These are phyloP conservation scores for Catocala fraxini DNA, from an alignment of 2,888 invertebrate genomes.

Conservation along the genomic window DNA sequence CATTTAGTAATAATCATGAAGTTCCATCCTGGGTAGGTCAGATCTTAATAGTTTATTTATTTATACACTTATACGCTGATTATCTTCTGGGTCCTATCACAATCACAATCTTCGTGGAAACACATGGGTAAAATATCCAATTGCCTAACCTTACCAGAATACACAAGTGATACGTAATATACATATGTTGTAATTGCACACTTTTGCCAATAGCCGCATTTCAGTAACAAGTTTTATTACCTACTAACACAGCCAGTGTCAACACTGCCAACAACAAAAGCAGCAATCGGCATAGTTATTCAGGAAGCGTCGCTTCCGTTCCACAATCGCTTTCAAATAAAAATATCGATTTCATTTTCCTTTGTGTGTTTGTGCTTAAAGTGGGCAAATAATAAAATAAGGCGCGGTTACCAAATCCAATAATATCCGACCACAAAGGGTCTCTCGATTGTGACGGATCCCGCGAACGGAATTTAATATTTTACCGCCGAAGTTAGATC, in stretches of 20 bases:
- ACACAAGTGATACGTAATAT: too few relatives aligned
- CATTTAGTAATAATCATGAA: too few relatives aligned
- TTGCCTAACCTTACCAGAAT: too few relatives aligned
- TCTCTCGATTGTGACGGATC: conserved; percentile 62
- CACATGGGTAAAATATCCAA: too few relatives aligned
- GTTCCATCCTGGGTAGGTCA: too few relatives aligned
- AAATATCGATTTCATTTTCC: conserved; percentile 68
- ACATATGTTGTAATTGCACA: too few relatives aligned
- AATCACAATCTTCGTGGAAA: too few relatives aligned
- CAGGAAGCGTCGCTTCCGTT: conserved; percentile 49
- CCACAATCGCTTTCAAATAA: conserved; percentile 56
- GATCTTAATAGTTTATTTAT: too few relatives aligned
- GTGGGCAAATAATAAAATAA: conserved; percentile 64
- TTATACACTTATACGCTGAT: too few relatives aligned
- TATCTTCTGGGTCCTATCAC: too few relatives aligned
- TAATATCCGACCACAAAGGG: conserved; percentile 64
- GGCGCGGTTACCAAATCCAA: conserved; percentile 66
- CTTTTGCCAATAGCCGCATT: too few relatives aligned
- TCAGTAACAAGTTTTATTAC: too few relatives aligned
- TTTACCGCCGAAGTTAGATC: conserved; percentile 54
- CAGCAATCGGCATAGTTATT: conserved; percentile 56
- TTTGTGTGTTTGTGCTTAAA: conserved; percentile 62
- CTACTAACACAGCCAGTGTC: conserved; percentile 22
- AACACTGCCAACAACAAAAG: conserved; percentile 40
- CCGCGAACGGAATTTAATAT: conserved; percentile 68